Evolutionary conservation across 2,113 vertebrate genomes (phyloP).

Genomic region (Gavialis gangeticus): DNA sequence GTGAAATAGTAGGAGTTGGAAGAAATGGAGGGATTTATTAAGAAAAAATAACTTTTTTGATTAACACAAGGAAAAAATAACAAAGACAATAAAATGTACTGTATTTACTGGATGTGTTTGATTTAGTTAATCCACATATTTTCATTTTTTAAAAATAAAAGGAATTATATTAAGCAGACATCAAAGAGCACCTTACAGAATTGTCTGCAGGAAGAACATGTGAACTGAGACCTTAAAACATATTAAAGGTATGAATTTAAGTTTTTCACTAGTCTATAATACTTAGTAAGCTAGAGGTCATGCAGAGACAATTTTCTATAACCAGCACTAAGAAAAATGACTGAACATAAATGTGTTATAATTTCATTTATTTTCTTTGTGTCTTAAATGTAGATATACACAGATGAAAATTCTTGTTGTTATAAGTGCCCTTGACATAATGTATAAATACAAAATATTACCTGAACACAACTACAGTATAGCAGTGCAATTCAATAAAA

Average conservation of each 20-base stretch:
- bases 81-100: background rate
- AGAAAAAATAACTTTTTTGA: background rate
- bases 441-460: background rate
- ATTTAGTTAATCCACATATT: background rate
- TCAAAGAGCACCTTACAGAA: background rate
- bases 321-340: background rate
- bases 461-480: background rate
- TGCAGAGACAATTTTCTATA: background rate
- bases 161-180: background rate
- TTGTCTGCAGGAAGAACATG: background rate
- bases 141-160: background rate
- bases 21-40: background rate
- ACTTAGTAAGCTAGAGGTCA: background rate
- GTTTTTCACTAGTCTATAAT: background rate
- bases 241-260: background rate
- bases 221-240: background rate
- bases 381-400: background rate
- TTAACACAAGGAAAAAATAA: background rate
- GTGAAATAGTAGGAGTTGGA: background rate
- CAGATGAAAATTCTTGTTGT: background rate
- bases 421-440: background rate
- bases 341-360: background rate
- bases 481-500: background rate
- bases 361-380: background rate
- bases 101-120: background rate